Evolutionary conservation across 2,113 vertebrate species (phyloP), one percentile per base, ranked within the genome.

Genomic region (Trogon melanurus): DNA sequence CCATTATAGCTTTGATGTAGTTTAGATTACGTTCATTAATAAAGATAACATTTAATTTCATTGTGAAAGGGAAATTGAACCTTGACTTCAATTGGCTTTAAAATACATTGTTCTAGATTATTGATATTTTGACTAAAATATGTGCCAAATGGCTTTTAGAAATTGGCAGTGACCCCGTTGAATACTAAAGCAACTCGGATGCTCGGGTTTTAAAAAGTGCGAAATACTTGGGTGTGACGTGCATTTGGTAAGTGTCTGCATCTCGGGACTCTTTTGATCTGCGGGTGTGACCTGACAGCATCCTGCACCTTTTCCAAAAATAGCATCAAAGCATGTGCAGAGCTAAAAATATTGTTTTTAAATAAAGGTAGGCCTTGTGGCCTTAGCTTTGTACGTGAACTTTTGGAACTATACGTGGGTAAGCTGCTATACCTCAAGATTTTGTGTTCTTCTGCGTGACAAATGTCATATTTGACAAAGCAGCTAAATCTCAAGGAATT

Each of bases 31-130:
- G 30, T 85, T 93, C 62, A 87, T 94, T 95, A 94, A 91, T 94
- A 94, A 95, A 89, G 73, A 44, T 84, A 96, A 93, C 58, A 54
- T 84, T 89, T 95, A 60, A 96, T 93, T 93, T 96, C 50, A 78
- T 53, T 95, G 62, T 85, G 69, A 83, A 95, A 93, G 62, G 86
- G 72, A 95, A 94, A 91, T 70, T 80, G 83, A 93, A 83, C 89
- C 79, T 92, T 73, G 67, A 86, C 76, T 93, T 88, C 58, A 86
- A 91, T 83, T 69, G 50, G 60, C 50, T 95, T 88, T 91, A 88
- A 92, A 92, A 88, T 53, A 73, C 18, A 10, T 80, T 64, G 62
- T 67, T 85, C 71, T 85, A 48, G 66, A 48, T 90, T 95, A 92
- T 90, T 90, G 71, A 75, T 93, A 92, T 92, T 92, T 92, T 90